Evolutionary conservation across 2,797 vertebrate genomes (phyloP), one percentile per base, ranked within the genome.

Genomic region (Falco cherrug): DNA sequence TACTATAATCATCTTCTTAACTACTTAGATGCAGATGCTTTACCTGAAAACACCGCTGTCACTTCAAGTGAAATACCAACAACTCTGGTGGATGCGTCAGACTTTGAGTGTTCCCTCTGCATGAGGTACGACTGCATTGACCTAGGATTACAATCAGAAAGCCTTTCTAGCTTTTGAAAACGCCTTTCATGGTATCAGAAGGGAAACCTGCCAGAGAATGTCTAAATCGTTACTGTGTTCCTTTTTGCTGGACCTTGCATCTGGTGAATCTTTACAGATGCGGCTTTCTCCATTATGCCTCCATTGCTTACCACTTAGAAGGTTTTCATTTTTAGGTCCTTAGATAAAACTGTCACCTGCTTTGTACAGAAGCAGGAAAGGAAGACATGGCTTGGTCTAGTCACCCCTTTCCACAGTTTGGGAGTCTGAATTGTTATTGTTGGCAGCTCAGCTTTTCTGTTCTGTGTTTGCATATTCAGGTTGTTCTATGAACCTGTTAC

Each of bases 51-150:
- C 37, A 29, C 77, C 11, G 17, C 79, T 5, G 19, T 79, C 20
- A 69, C 95, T 61, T 88, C 89, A 15, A 94, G 98, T 95, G 95
- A 88, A 63, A 89, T 98, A 94, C 97, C 98, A 35, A 79, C 96
- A 28, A 95, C 98, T 73, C 97, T 98, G 45, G 90, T 99, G 93
- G 99, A 99, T 96, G 98, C 98, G 0, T 98, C 98, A 31, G 99
- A 99, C 95, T 98, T 99, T 84, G 99, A 99, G 98, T 99, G 99
- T 90, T 99, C 99, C 15, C 98, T 99, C 77, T 99, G 99, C 95
- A 99, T 99, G 99, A 99, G 99, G 99, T 99, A 97, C 45, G 85
- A 60, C 53, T 93, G 25, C 29, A 5, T 12, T 80, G 65, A 76
- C 24, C 33, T 69, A 14, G 16, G 22, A 67, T 87, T 89, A 57